Percentiles rank a stretch among this genome's conserved stretches.
Evolutionary conservation across 2,888 invertebrate species (phyloP).

Genomic region (Iphiclides podalirius): DNA sequence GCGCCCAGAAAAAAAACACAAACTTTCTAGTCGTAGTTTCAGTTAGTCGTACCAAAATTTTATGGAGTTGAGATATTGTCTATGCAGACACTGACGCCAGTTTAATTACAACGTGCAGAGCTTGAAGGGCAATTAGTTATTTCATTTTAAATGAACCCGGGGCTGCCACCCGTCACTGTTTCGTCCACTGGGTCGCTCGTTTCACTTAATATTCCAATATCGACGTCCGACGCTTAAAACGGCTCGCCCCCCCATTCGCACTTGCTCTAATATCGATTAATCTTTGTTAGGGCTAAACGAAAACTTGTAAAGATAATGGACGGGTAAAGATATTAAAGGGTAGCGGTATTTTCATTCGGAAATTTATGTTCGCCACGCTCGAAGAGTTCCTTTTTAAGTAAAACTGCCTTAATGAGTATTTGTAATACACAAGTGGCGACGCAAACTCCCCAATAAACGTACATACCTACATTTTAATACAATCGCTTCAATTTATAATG

Average conservation of each 20-base stretch:
- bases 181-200: not conserved
- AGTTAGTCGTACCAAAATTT: too few species aligned
- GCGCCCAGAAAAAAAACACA: too few species aligned
- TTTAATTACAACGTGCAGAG: too few species aligned
- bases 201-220: conserved; percentile 1
- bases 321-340: conserved; percentile 22
- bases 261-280: conserved; percentile 18
- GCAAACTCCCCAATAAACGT: too few species aligned
- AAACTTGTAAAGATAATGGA: conserved; percentile 24
- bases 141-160: too few species aligned
- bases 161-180: not conserved
- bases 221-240: not conserved
- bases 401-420: not conserved
- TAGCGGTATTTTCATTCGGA: conserved; percentile 3
- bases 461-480: too few species aligned
- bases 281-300: conserved; percentile 23
- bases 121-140: too few species aligned
- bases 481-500: too few species aligned
- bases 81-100: too few species aligned
- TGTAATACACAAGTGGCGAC: too few species aligned
- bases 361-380: not conserved
- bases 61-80: too few species aligned
- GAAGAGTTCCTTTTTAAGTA: not conserved
- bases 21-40: too few species aligned
- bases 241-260: conserved; percentile 9